Percentiles rank a stretch among this genome's conserved stretches.
phyloP scores from a whole-genome alignment of 2,113 vertebrate genomes.

The Xerus inauris region DNA sequence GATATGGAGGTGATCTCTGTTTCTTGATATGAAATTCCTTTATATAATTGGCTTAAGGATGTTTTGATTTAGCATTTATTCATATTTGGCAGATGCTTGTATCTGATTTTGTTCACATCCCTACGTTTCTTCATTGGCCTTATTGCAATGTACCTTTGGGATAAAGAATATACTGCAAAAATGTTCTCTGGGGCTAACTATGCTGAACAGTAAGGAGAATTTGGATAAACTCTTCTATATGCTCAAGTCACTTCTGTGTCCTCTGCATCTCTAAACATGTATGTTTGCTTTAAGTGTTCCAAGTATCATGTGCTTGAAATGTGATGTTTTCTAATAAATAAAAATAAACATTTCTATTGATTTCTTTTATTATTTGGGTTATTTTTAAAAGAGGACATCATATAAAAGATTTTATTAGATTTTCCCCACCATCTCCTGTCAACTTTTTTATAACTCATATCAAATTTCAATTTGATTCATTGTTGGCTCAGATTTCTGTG shows the following conservation, averaged over 20 bases:
- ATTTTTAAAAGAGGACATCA: background rate
- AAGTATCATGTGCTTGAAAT: background rate
- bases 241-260: background rate
- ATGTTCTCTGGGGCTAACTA: background rate
- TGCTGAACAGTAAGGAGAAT: background rate
- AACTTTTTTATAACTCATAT: background rate
- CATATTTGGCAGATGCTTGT: background rate
- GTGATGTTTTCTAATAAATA: background rate
- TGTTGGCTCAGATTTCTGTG: background rate
- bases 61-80: background rate
- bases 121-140: background rate
- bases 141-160: background rate
- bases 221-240: background rate
- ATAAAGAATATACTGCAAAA: background rate
- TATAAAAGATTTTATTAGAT: background rate
- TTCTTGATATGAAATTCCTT: background rate
- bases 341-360: background rate
- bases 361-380: background rate
- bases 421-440: background rate
- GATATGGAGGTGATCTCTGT: background rate
- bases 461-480: conserved; percentile 6
- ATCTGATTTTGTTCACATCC: background rate
- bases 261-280: too few relatives aligned
- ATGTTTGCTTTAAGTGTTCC: background rate
- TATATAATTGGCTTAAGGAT: background rate